A percentile compares a stretch with the other conserved stretches of the same genome.
Evolutionary conservation across 1,140 invertebrate genomes (phyloP).

Genomic region (Panulirus ornatus): DNA sequence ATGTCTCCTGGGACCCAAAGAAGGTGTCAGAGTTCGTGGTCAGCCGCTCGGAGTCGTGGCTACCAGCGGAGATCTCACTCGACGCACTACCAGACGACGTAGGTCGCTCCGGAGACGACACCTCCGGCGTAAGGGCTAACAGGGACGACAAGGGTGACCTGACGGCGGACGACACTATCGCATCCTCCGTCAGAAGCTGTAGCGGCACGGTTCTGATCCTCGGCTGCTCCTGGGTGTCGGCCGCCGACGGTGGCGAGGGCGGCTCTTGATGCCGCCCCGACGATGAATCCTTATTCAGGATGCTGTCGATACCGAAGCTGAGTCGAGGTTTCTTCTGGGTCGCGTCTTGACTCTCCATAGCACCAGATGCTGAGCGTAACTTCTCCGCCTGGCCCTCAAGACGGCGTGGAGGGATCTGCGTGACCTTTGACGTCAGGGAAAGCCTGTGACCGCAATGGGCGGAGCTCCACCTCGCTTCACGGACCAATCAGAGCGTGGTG

Average conservation of each 20-base stretch:
- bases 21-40: not conserved
- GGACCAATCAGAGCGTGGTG: not conserved
- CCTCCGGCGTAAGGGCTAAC: not conserved
- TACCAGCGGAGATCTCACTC: not conserved
- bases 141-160: not conserved
- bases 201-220: conserved; percentile 23
- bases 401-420: not conserved
- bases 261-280: not conserved
- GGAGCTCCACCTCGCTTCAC: not conserved
- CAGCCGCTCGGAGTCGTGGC: not conserved
- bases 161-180: conserved; percentile 7
- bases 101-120: conserved; percentile 29
- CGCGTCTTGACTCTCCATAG: not conserved
- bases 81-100: not conserved
- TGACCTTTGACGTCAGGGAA: not conserved
- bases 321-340: conserved; percentile 3
- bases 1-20: not conserved
- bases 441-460: not conserved
- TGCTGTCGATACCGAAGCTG: conserved; percentile 60
- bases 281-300: conserved; percentile 15
- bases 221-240: conserved; percentile 4
- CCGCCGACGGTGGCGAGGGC: not conserved
- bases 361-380: not conserved
- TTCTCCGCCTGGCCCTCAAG: not conserved
- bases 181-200: conserved; percentile 36